Percentiles rank a stretch among this genome's conserved stretches.
These are phyloP conservation scores for Orius insidiosus DNA, from an alignment of 1,140 invertebrate species.

Conservation along the genomic window DNA sequence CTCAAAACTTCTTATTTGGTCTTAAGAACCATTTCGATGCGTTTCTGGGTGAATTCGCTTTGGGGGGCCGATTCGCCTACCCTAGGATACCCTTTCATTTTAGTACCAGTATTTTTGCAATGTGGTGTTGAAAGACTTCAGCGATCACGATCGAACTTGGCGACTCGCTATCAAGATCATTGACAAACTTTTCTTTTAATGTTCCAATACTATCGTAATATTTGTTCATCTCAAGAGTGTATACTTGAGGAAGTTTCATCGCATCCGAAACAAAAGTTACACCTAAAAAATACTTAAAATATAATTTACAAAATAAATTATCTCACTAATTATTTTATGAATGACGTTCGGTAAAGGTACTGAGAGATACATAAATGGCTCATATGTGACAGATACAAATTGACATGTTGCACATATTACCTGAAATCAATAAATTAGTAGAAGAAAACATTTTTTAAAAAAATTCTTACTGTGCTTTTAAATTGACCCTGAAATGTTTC, in stretches of 20 bases:
- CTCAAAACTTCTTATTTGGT: too few relatives aligned
- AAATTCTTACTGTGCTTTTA: conserved; percentile 42
- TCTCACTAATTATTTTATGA: conserved; percentile 41
- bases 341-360: conserved; percentile 49
- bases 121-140: conserved; percentile 45
- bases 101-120: conserved; percentile 39
- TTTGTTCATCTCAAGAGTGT: conserved; percentile 42
- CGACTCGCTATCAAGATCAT: conserved; percentile 24
- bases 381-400: conserved; percentile 49
- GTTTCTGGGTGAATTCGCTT: too few relatives aligned
- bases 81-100: too few relatives aligned
- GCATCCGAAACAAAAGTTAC: conserved; percentile 39
- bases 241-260: conserved; percentile 29
- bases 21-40: too few relatives aligned
- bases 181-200: conserved; percentile 36
- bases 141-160: conserved; percentile 29
- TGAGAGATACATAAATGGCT: conserved; percentile 58
- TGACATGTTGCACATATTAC: conserved; percentile 48
- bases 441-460: not conserved
- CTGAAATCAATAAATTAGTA: conserved; percentile 27
- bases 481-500: conserved; percentile 56
- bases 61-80: too few relatives aligned
- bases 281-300: too few relatives aligned
- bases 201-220: conserved; percentile 35
- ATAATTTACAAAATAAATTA: conserved; percentile 9